Evolutionary conservation across 2,113 vertebrate species (phyloP), one percentile per base, ranked within the genome.

Genomic region (Mixornis gularis): DNA sequence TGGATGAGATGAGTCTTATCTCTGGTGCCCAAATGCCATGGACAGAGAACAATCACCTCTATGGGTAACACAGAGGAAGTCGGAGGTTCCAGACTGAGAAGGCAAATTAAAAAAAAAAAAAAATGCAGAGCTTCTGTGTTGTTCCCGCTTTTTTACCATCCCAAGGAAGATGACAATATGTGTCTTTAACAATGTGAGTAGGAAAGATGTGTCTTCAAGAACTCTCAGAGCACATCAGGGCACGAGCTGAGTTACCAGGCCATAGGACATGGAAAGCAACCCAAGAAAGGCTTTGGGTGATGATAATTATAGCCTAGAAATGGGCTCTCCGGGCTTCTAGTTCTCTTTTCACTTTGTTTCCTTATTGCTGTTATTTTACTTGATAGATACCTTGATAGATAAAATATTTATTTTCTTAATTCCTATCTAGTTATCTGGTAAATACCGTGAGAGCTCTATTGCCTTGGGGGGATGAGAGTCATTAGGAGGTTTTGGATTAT

Each of bases 231-330:
- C 11, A 36, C 38, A 34, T n/a, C 19, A 80, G 30, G 46, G 10
- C 0, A 14, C 12, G 36, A 41, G 12, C 3, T 60, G 53, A 48
- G 13, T 53, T 65, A 51, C 38, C 16, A 68, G 40, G 40, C 5
- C 27, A n/a, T 0, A 0, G 17, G 36, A 66, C 14, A 40, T 0
- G 2, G 6, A 44, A 76, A 72, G 22, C 1, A 41, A 44, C 4
- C 9, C 19, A 30, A 68, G 7, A 11, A 89, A 88, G 13, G 19
- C 3, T 68, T 30, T 80, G 12, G 13, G 16, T 49, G 32, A 66
- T 41, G 34, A 53, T 46, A 88, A 58, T 58, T 62, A 34, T 24
- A 34, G 3, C 6, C 48, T 51, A 68, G 25, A 84, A 60, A 27
- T 32, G 22, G 64, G 24, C 4, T 79, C 19, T 72, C 51, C 60